Base-by-base conservation (phyloP, 2,888 invertebrate species). In the Melipona beecheii region DNA sequence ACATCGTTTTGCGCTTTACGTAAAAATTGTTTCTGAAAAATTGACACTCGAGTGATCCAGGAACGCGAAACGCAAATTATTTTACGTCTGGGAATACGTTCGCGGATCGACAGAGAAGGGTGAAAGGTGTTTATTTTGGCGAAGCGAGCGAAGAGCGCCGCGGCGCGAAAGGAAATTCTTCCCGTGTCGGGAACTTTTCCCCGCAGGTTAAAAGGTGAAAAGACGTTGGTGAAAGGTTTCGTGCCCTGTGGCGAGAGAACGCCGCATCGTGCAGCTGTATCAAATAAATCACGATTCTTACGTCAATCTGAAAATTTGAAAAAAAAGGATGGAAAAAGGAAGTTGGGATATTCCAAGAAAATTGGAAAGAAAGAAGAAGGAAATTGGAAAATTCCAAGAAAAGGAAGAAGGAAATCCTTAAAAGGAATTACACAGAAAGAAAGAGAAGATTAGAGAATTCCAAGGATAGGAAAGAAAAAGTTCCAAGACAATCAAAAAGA, bases 161-260 rank as follows among this genome's bases (percentile, higher is more conserved):
- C 27, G 54, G 27, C 43, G 54, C 49, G 68, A 75, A 58, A 69
- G 58, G 27, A 27, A 69, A 69, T 69, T 69, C 75, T 49, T 56
- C 19, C 4, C 49, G 54, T 24, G 68, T 66, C 65, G 27, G 68
- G 56, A n/a, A 43, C n/a, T 58, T 58, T 49, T 75, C 49, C 65
- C n/a, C 6, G n/a, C 31, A 17, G 69, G 74, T 64, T 75, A 49
- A 75, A 69, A 75, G 75, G 75, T 75, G 75, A 75, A 49, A 50
- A 68, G 69, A 69, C 43, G 70, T 36, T 17, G 58, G 75, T 69
- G 75, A 75, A 75, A 69, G 75, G 75, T 75, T 69, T 31, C 27
- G 27, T 27, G n/a, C 49, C 54, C 27, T 43, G 43, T 27, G 75
- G 75, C 56, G 75, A 56, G 68, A 68, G 68, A 75, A 65, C 27